Base-by-base conservation (phyloP, 53 echinoderm and acorn worm species). In the Paracentrotus lividus region DNA sequence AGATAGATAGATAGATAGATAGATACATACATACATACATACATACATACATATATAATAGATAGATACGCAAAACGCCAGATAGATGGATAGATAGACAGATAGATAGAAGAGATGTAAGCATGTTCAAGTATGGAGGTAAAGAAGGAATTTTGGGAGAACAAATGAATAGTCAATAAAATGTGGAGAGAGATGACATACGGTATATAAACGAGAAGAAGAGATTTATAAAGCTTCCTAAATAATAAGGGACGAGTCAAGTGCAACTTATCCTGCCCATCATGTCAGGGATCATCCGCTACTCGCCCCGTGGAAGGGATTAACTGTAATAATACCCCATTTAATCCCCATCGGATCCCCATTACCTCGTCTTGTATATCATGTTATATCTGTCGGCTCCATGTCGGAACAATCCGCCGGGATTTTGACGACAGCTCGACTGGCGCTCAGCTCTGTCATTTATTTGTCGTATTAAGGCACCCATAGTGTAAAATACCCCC, bases 381-480 rank as follows among this genome's bases (percentile, higher is more conserved):
- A 20, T 72, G 40, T 72, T 72, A 27, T 64, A 31, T 72, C 72
- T 40, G 40, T 72, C 72, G 16, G 40, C 72, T 72, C 40, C 72
- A 20, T 38, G 72, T 9, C 36, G 40, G n/a, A 32, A 64, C 36
- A 72, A 16, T 72, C 72, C 20, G 13, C 36, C 21, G 40, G 40
- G 72, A 72, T 40, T 72, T 47, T 4, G 49, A 47, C 47, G 85
- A 8, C 26, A 52, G 51, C n/a, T 29, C n/a, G 4, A 84, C 2
- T 26, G 40, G 9, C 64, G 42, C 40, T 40, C 36, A 21, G 6
- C 21, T 40, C 72, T 72, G 72, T 72, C 72, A 38, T 36, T 72
- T 72, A 72, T 72, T 72, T 72, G 72, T 72, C 72, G 72, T 40
- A 72, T 72, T 72, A 72, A 72, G 36, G 21, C 72, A 38, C 20